These are phyloP conservation scores for Geodia barretti DNA, from an alignment of 37 sponge, comb jelly and placozoan genomes.

Conservation along the genomic window DNA sequence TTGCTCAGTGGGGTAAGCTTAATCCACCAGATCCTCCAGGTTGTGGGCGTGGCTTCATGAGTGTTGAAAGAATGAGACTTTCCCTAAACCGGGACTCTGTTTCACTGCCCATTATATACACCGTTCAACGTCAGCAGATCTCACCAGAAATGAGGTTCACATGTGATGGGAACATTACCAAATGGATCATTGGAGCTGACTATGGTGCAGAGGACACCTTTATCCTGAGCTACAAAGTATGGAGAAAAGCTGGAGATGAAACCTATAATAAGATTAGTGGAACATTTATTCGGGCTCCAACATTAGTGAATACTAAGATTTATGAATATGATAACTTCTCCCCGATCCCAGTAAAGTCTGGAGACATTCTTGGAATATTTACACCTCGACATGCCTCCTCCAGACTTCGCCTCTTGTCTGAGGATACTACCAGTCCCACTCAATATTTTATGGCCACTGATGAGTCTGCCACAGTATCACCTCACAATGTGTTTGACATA, in stretches of 20 bases:
- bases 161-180: background rate
- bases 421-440: background rate
- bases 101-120: no score
- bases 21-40: background rate
- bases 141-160: background rate
- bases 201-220: background rate
- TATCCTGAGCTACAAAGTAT: background rate
- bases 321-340: background rate
- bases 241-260: background rate
- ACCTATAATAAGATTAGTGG: background rate
- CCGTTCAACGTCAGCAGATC: background rate
- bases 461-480: background rate
- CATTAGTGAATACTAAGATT: background rate
- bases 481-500: background rate
- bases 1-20: no score
- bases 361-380: background rate
- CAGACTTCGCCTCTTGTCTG: background rate
- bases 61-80: background rate
- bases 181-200: background rate
- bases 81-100: background rate
- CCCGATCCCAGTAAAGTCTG: background rate
- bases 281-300: background rate
- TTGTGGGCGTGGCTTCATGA: background rate
- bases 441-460: background rate
- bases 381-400: background rate